Conservation (phyloP, 2,113 vertebrate species). For the Ciconia stormi region DNA sequence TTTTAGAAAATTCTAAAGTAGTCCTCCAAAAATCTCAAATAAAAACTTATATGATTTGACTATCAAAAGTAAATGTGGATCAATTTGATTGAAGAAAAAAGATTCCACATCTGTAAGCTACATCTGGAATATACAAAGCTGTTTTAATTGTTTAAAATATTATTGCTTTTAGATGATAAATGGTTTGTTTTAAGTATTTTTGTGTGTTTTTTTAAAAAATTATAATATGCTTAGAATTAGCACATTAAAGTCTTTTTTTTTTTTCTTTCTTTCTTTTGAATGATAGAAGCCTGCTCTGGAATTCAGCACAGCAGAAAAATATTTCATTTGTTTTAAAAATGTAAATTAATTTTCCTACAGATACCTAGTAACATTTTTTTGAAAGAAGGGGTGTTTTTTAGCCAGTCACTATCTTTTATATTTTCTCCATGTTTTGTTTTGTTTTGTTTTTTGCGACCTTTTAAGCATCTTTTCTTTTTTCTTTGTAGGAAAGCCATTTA, state of each 20-base stretch:
- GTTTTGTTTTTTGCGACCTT: no score
- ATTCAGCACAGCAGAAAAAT: not conserved
- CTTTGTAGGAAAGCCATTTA: not conserved
- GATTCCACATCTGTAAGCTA: not conserved
- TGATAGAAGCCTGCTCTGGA: not conserved
- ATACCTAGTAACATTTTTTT: not conserved
- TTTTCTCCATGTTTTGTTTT: not conserved
- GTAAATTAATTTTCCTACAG: not conserved
- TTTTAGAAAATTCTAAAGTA: not conserved
- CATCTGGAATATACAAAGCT: not conserved
- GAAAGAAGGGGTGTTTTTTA: not conserved
- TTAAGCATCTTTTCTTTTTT: not conserved
- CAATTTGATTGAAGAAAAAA: not conserved
- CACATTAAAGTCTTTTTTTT: not conserved
- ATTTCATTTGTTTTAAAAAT: not conserved
- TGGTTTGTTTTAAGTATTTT: not conserved
- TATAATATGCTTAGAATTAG: not conserved
- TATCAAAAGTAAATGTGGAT: not conserved
- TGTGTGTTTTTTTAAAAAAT: not conserved
- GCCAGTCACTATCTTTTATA: not conserved
- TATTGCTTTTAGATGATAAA: not conserved
- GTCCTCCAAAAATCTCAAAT: not conserved
- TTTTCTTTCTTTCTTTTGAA: not conserved
- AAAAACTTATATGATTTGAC: not conserved
- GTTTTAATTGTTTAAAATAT: not conserved